Conservation (phyloP, 2,888 invertebrate species). For the Calephelis perditalis region DNA sequence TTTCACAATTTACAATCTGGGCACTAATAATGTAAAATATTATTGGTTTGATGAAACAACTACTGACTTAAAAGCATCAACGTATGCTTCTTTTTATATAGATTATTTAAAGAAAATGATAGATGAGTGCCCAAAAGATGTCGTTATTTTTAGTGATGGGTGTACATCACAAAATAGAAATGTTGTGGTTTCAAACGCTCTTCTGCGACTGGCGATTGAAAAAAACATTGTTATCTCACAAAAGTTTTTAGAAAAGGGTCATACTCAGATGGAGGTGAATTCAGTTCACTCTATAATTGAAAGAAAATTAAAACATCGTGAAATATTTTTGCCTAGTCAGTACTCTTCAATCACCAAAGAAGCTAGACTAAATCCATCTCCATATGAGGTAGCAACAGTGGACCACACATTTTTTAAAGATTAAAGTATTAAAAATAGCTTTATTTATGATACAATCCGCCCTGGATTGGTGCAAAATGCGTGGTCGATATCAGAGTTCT, state of each 20-base stretch:
- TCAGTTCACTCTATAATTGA: constrained; percentile 27
- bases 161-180: constrained; percentile 21
- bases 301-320: constrained; percentile 22
- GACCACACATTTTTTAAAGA: constrained; percentile 22
- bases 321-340: constrained; percentile 17
- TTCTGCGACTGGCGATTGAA: constrained; percentile 19
- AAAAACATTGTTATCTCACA: too few relatives aligned
- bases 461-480: constrained; percentile 15
- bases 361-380: constrained; percentile 23
- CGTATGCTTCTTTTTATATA: constrained; percentile 18
- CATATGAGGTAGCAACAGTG: constrained; percentile 11
- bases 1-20: constrained; percentile 12
- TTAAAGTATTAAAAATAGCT: constrained; percentile 20
- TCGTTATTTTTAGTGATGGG: background rate
- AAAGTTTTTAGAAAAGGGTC: constrained; percentile 27
- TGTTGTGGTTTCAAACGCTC: constrained; percentile 27
- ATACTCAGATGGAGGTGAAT: constrained; percentile 31
- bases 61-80: constrained; percentile 19
- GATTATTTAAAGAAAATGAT: constrained; percentile 21
- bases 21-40: constrained; percentile 14
- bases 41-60: constrained; percentile 22
- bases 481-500: constrained; percentile 23
- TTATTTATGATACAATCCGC: constrained; percentile 18
- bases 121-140: constrained; percentile 1
- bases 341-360: constrained; percentile 22